Conservation (phyloP, 2,888 invertebrate species). For the Calameuta idolon region DNA sequence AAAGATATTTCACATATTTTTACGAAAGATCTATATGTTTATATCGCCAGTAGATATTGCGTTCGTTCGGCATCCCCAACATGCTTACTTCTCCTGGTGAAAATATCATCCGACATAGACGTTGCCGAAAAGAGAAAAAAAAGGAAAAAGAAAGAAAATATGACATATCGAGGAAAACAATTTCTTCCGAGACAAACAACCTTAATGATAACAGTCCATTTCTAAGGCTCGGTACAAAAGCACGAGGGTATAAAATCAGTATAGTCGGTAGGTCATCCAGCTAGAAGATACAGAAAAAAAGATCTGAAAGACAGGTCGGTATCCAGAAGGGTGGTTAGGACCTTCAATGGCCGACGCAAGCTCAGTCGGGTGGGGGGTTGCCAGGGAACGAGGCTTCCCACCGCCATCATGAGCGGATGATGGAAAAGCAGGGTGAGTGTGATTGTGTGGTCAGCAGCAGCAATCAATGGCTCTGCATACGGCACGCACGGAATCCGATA, state of each 20-base stretch:
- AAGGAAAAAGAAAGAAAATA: no score
- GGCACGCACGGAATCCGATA: slow-evolving; percentile 52
- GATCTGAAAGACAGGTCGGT: neutral
- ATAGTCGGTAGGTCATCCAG: neutral
- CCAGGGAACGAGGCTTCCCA: slow-evolving; percentile 34
- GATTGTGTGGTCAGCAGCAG: slow-evolving; percentile 57
- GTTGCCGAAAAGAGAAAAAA: neutral
- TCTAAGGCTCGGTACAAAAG: neutral
- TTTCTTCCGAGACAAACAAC: neutral
- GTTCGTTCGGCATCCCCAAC: neutral
- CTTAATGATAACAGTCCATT: neutral
- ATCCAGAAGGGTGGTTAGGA: neutral
- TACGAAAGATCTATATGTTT: neutral
- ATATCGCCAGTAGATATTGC: neutral
- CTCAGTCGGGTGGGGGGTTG: slow-evolving; percentile 26
- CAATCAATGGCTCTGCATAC: slow-evolving; percentile 54
- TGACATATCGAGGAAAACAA: neutral
- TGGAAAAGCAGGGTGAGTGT: slow-evolving; percentile 35
- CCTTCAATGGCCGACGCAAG: neutral
- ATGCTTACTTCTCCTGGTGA: neutral
- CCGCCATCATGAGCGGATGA: slow-evolving; percentile 1
- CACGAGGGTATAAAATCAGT: neutral
- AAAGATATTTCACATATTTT: neutral
- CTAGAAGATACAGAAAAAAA: neutral
- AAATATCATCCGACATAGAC: neutral